phyloP scores from a whole-genome alignment of 2,888 invertebrate genomes.

The Amphipoea oculea region DNA sequence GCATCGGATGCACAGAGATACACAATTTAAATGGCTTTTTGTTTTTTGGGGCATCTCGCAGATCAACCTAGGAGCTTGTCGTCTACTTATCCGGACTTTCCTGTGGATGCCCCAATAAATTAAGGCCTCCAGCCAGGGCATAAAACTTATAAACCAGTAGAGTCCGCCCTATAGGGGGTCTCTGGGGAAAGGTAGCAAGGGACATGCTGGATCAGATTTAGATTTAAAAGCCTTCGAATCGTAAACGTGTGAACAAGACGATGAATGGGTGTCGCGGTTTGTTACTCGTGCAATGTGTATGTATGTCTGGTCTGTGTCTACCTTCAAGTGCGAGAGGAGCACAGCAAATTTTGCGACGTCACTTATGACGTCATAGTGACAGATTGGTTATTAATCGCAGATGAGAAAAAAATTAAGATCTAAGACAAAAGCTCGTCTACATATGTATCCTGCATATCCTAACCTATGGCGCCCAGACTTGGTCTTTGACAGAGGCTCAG shows the following conservation, averaged over 20 bases:
- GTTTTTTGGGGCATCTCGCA: no score
- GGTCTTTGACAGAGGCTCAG: no score
- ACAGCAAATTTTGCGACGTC: neutral
- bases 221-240: conserved; percentile 10
- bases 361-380: neutral
- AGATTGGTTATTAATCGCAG: neutral
- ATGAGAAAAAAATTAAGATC: neutral
- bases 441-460: no score
- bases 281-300: neutral
- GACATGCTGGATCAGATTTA: no score
- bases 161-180: no score
- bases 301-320: neutral
- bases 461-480: no score
- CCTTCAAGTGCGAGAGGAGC: neutral
- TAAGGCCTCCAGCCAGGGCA: no score
- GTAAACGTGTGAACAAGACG: conserved; percentile 14
- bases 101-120: no score
- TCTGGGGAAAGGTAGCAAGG: no score
- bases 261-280: neutral
- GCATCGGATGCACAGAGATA: neutral
- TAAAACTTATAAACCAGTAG: no score
- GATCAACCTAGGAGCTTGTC: no score
- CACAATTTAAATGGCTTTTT: conserved; percentile 8
- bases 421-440: neutral
- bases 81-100: no score